Percentiles rank a stretch among this genome's conserved stretches.
These are phyloP conservation scores for Habropoda laboriosa DNA, from an alignment of 1,140 invertebrate species.

Conservation along the genomic window DNA sequence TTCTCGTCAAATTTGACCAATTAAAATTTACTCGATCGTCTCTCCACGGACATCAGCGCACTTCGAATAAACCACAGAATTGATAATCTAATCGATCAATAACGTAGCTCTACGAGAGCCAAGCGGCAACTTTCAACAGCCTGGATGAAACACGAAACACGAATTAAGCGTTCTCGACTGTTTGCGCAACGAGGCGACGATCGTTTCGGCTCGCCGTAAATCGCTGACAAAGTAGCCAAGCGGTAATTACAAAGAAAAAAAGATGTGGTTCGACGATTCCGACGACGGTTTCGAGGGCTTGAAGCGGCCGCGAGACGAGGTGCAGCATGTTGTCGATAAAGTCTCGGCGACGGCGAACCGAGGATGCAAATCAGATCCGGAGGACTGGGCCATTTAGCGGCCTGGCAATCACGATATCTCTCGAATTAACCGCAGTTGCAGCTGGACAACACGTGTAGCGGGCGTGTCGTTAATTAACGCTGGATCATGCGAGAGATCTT, in stretches of 20 bases:
- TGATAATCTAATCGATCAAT: too few relatives aligned
- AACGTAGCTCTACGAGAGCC: too few relatives aligned
- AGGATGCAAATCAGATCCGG: constrained; percentile 31
- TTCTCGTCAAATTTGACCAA: too few relatives aligned
- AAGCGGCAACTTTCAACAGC: too few relatives aligned
- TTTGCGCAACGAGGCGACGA: neutral
- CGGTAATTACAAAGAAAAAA: constrained; percentile 16
- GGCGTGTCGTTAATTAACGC: constrained; percentile 43
- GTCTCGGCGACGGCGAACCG: neutral
- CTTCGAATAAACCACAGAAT: too few relatives aligned
- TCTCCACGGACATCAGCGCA: too few relatives aligned
- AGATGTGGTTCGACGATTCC: neutral
- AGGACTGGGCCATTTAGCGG: neutral
- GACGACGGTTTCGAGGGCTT: neutral
- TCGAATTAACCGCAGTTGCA: neutral
- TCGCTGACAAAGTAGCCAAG: neutral
- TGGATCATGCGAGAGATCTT: neutral
- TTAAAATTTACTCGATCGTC: too few relatives aligned
- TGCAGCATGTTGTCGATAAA: constrained; percentile 10
- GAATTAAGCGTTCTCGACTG: neutral
- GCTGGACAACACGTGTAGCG: constrained; percentile 30
- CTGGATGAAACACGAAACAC: too few relatives aligned
- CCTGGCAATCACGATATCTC: constrained; percentile 14
- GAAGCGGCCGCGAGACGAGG: neutral
- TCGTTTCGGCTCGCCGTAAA: neutral